phyloP scores from a whole-genome alignment of 2,113 vertebrate species.

The Phoxinus phoxinus region DNA sequence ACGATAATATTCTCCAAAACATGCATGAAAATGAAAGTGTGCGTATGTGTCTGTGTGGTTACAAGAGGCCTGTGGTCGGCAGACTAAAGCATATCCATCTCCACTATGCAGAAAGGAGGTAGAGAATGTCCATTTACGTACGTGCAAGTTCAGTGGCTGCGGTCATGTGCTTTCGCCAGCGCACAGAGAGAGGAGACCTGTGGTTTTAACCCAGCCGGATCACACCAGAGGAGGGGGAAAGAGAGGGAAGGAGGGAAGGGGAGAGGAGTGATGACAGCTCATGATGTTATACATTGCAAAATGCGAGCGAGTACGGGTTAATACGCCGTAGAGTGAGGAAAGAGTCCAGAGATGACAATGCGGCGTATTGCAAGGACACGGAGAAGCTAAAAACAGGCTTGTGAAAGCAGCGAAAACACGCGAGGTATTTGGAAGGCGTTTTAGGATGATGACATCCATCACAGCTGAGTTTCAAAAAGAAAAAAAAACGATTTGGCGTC shows the following conservation, averaged over 20 bases:
- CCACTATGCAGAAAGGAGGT: constrained; percentile 20
- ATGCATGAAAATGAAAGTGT: background rate
- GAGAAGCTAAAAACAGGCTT: background rate
- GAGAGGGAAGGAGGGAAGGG: background rate
- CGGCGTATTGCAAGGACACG: background rate
- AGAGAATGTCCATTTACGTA: constrained; percentile 53
- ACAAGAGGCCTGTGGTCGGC: constrained; percentile 32
- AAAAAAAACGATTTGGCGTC: background rate
- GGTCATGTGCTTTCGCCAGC: constrained; percentile 37
- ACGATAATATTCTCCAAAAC: background rate
- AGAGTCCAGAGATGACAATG: constrained; percentile 35
- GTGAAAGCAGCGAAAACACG: background rate
- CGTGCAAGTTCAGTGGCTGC: constrained; percentile 24
- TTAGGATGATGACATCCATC: constrained; percentile 18
- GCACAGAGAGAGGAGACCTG: constrained; percentile 44
- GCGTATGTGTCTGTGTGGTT: constrained; percentile 8
- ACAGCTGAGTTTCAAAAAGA: constrained; percentile 22
- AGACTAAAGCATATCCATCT: constrained; percentile 17
- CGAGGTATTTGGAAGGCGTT: background rate
- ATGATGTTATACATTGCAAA: constrained; percentile 46
- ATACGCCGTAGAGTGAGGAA: constrained; percentile 9
- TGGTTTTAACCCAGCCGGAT: constrained; percentile 42
- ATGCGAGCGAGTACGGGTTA: constrained; percentile 8
- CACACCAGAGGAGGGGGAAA: constrained; percentile 21
- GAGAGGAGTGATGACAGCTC: constrained; percentile 50